Base-by-base conservation (phyloP, 2,797 vertebrate genomes). In the Arrhamphus sclerolepis region DNA sequence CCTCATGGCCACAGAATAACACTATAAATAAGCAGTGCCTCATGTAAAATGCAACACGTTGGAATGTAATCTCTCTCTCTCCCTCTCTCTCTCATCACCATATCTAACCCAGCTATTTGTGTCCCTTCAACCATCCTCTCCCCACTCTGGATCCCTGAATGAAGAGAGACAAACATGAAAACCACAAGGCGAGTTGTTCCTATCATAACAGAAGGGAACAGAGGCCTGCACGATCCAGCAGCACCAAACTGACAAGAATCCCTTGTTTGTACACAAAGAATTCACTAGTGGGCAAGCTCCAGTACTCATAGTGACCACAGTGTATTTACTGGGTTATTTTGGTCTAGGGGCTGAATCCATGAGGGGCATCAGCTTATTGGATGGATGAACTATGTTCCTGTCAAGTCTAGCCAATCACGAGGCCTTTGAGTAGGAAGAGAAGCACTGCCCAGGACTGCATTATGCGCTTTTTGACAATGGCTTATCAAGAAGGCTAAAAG, bases 251-350 rank as follows among this genome's bases (percentile, higher is more conserved):
- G 61, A 92, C 86, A 90, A 85, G 72, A 83, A 78, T 75, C 74
- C 84, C 87, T 89, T 90, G 87, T 91, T 89, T 89, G 78, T 87
- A 90, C 77, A 89, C 87, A 88, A 79, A 88, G 80, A 85, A 58
- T 66, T 82, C 65, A 87, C 56, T 82, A 85, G 80, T 72, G 77
- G 75, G 70, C 50, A 82, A 66, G 73, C 75, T 77, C 72, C 75
- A 83, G 59, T 82, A 82, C 85, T 87, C 86, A 87, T 85, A 80
- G 84, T 84, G 85, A 70, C 83, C 56, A 87, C 88, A 90, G 85
- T 90, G 89, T 90, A 90, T 92, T 90, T 91, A 90, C 92, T 87
- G 88, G 85, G 88, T 80, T 89, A 88, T 90, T 90, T 89, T 87
- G 71, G 89, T 86, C 83, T 74, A 71, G 72, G 84, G 87, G 83